A percentile compares a stretch with the other conserved stretches of the same genome.
Evolutionary conservation across 2,113 vertebrate species (phyloP).

Genomic region (Saguinus midas): DNA sequence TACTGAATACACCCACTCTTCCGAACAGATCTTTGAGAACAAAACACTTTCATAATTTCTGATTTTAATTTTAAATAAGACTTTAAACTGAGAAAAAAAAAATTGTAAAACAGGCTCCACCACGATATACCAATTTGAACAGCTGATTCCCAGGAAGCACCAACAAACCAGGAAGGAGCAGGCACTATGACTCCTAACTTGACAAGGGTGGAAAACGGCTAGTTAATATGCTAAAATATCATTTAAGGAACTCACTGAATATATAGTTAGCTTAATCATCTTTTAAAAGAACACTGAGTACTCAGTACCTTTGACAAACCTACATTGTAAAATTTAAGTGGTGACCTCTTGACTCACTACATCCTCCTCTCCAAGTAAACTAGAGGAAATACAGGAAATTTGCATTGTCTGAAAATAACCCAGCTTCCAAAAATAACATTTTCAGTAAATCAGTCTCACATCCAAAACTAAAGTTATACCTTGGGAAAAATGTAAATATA

Average conservation of each 20-base stretch:
- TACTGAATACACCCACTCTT: background rate
- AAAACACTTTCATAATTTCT: background rate
- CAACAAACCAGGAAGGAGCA: background rate
- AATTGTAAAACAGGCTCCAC: background rate
- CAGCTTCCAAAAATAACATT: constrained; percentile 79
- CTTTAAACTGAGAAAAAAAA: background rate
- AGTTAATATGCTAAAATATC: background rate
- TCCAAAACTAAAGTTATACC: background rate
- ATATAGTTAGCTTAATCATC: background rate
- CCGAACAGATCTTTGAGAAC: background rate
- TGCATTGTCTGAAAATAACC: constrained; percentile 84
- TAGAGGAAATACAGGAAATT: constrained; percentile 83
- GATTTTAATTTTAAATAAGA: background rate
- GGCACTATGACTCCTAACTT: background rate
- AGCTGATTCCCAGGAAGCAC: background rate
- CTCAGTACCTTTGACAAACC: constrained; percentile 45
- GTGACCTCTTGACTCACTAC: constrained; percentile 80
- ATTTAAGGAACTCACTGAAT: background rate
- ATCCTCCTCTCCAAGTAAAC: constrained; percentile 80
- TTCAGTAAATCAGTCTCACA: constrained; percentile 42
- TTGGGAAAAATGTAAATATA: background rate
- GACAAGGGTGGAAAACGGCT: background rate
- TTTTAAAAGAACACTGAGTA: constrained; percentile 40
- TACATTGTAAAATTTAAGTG: constrained; percentile 65
- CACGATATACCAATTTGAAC: background rate